Percentiles rank a stretch among this genome's conserved stretches.
phyloP scores from a whole-genome alignment of 2,113 vertebrate species.

The Casuarius casuarius region DNA sequence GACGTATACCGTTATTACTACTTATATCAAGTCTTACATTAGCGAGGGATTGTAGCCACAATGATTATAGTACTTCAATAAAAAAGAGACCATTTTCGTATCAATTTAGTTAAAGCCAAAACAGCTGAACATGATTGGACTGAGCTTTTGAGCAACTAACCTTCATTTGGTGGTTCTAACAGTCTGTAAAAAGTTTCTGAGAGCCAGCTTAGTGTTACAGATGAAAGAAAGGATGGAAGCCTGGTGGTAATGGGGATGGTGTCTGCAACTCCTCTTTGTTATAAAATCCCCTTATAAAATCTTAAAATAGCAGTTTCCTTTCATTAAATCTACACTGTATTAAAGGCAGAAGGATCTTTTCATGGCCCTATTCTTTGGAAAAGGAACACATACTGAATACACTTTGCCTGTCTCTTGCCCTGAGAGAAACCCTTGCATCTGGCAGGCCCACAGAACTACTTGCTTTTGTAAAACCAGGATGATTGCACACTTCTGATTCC shows the following conservation, averaged over 20 bases:
- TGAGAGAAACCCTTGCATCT: not conserved
- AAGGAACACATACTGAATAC: slow-evolving; percentile 23
- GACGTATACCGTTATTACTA: not conserved
- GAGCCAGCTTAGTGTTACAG: slow-evolving; percentile 1
- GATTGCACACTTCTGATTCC: slow-evolving; percentile 39
- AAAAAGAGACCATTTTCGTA: slow-evolving; percentile 29
- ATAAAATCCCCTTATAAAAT: slow-evolving; percentile 57
- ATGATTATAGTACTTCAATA: slow-evolving; percentile 55
- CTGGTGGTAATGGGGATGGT: slow-evolving; percentile 56
- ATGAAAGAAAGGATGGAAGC: slow-evolving; percentile 57
- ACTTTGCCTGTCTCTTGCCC: slow-evolving; percentile 27
- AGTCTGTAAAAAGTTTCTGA: slow-evolving; percentile 38
- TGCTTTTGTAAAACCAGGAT: slow-evolving; percentile 24
- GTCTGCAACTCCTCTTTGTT: slow-evolving; percentile 60
- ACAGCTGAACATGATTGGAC: slow-evolving; percentile 22
- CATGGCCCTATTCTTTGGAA: slow-evolving; percentile 50
- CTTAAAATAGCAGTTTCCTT: slow-evolving; percentile 72
- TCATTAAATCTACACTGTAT: slow-evolving; percentile 66
- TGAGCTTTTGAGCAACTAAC: slow-evolving; percentile 40
- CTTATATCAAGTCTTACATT: not conserved
- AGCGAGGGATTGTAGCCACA: not conserved
- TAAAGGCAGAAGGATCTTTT: slow-evolving; percentile 53
- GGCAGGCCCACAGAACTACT: not conserved
- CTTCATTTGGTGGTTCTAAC: slow-evolving; percentile 52
- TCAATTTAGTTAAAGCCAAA: slow-evolving; percentile 55